Base-by-base conservation (phyloP, 1,140 invertebrate genomes). In the Drosophila fuyamai region DNA sequence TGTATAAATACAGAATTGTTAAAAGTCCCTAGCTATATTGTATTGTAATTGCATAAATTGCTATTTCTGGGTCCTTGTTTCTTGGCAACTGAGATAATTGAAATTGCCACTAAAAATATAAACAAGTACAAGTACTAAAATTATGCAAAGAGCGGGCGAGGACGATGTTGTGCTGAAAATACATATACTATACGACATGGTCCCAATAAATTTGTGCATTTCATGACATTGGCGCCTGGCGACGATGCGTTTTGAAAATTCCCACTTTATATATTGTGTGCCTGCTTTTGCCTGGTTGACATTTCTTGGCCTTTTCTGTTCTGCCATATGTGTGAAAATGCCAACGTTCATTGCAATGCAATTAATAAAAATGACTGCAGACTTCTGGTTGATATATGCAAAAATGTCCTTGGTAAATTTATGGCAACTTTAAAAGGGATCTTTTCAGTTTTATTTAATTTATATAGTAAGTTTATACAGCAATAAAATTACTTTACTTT, bases 81-180 rank as follows among this genome's bases (percentile, higher is more conserved):
- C 62, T 63, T 66, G 71, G 46, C 60, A 65, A 63, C 54, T 36
- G 41, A 23, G 58, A 60, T 71, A 63, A 73, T 66, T 76, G 68
- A 41, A 73, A 79, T 74, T 88, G 67, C 83, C 81, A 79, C 83
- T 82, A 88, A 88, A 86, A 88, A 86, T 79, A 79, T 76, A 63
- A 71, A 62, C 76, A 68, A 77, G 51, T 56, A n/a, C n/a, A n/a
- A 58, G 48, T 62, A 51, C 63, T 75, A 41, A 74, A 79, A 78
- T 67, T 81, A 79, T 79, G n/a, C 77, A 77, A 55, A 75, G 54
- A 41, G 61, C 29, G 38, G 16, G 18, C 60, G 16, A 43, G 36
- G 38, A 62, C 27, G 18, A 35, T 18, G 54, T 41, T 66, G 70
- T 40, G 40, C 13, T n/a, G 12, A 65, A 80, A 78, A 81, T 81